Evolutionary conservation across 2,797 vertebrate species (phyloP), one percentile per base, ranked within the genome.

Genomic region (Knipowitschia caucasica): DNA sequence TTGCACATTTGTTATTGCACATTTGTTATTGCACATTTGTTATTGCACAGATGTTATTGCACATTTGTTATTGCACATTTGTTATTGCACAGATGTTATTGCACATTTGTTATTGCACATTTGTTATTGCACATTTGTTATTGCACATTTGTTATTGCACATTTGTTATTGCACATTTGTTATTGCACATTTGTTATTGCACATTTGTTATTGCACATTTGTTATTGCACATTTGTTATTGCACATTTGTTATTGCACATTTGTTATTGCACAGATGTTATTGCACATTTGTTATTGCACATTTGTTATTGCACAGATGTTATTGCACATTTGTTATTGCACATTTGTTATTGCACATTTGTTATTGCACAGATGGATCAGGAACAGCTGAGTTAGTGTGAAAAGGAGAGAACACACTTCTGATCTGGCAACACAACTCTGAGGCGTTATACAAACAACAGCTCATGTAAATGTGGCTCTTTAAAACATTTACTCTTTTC

Each of bases 261-360:
- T 44, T 44, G 26, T 44, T 27, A 44, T 27, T 26, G 11, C 25
- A 26, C 42, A 44, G n/a, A 44, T 44, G 24, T n/a, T n/a, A n/a
- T n/a, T n/a, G n/a, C n/a, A n/a, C n/a, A n/a, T 39, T 39, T 21
- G 35, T 27, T n/a, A 29, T 24, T 25, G 20, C 20, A 7, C 39
- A 42, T 14, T 44, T 44, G 26, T 44, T 27, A 44, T 27, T 26
- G 11, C 25, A 26, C 42, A 44, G n/a, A 44, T 44, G 24, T 27
- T n/a, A 29, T 24, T 25, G 20, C 20, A 7, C 39, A 42, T 14
- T 44, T 44, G 26, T 44, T 27, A 44, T 27, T 26, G 11, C 25
- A 26, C 42, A 44, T 39, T 39, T 21, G 35, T 27, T n/a, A 29
- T 24, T 25, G 20, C 20, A 7, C 39, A 42, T 14, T 44, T 44